Evolutionary conservation across 2,888 invertebrate species (phyloP).

Genomic region (Caenorhabditis sp.): DNA sequence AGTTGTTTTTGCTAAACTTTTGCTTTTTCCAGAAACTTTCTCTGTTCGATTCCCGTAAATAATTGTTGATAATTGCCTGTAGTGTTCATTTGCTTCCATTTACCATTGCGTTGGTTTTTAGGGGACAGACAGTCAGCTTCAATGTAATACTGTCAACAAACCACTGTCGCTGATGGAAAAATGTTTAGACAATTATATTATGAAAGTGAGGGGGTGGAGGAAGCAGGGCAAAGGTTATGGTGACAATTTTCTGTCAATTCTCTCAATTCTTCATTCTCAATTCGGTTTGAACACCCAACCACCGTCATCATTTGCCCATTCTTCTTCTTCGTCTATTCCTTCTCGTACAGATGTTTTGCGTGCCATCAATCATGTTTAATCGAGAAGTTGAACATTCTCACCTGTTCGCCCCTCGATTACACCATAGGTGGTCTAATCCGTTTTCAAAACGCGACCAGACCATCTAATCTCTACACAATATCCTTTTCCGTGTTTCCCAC

Average conservation of each 20-base stretch:
- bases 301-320: neutral
- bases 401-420: slow-evolving; percentile 54
- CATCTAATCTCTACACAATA: slow-evolving; percentile 30
- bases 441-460: slow-evolving; percentile 42
- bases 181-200: slow-evolving; percentile 53
- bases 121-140: slow-evolving; percentile 46
- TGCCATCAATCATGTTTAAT: slow-evolving; percentile 59
- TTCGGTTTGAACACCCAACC: slow-evolving; percentile 33
- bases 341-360: slow-evolving; percentile 53
- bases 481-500: neutral
- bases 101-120: slow-evolving; percentile 14
- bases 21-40: slow-evolving; percentile 2
- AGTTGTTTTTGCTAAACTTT: neutral
- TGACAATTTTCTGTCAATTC: too few species aligned
- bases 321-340: slow-evolving; percentile 8
- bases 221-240: slow-evolving; percentile 21
- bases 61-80: slow-evolving; percentile 52
- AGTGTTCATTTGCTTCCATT: slow-evolving; percentile 23
- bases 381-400: slow-evolving; percentile 62
- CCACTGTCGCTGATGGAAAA: slow-evolving; percentile 34
- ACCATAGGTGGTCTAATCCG: slow-evolving; percentile 48
- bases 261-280: slow-evolving; percentile 2
- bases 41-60: slow-evolving; percentile 10
- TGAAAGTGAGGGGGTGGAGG: too few species aligned
- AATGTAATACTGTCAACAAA: slow-evolving; percentile 48